A percentile compares a stretch with the other conserved stretches of the same genome.
phyloP scores from a whole-genome alignment of 1,140 invertebrate genomes.

The Adelges cooleyi region DNA sequence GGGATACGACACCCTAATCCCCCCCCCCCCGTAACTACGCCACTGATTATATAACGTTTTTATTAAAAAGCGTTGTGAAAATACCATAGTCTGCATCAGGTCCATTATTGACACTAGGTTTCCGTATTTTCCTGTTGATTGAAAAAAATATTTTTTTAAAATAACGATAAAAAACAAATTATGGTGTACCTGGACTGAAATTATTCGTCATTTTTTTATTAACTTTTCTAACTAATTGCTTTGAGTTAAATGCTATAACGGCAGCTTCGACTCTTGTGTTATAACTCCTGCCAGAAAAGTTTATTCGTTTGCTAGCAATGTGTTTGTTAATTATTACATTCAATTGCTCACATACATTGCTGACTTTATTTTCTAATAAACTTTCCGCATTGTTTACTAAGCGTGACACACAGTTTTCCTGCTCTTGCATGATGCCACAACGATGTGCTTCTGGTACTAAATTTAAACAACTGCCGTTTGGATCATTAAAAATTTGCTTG shows the following conservation, averaged over 20 bases:
- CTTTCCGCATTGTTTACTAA: background rate
- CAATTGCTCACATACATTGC: background rate
- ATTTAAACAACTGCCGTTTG: background rate
- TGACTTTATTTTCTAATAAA: background rate
- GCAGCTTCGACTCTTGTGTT: background rate
- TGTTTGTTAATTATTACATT: background rate
- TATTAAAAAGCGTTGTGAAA: too few relatives aligned
- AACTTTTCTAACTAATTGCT: background rate
- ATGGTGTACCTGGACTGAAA: background rate
- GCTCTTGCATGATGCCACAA: background rate
- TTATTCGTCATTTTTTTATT: background rate
- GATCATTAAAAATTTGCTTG: too few relatives aligned
- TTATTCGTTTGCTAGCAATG: background rate
- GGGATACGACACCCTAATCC: too few relatives aligned
- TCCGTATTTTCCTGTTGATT: background rate
- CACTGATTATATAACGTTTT: too few relatives aligned
- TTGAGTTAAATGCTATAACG: background rate
- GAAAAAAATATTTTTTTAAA: background rate
- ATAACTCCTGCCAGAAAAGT: background rate
- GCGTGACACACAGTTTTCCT: background rate
- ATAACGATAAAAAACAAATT: background rate
- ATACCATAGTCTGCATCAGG: background rate
- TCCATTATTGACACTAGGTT: background rate
- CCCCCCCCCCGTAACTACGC: too few relatives aligned
- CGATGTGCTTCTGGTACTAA: background rate